Evolutionary conservation across 2,113 vertebrate genomes (phyloP).

Genomic region (Nymphicus hollandicus): DNA sequence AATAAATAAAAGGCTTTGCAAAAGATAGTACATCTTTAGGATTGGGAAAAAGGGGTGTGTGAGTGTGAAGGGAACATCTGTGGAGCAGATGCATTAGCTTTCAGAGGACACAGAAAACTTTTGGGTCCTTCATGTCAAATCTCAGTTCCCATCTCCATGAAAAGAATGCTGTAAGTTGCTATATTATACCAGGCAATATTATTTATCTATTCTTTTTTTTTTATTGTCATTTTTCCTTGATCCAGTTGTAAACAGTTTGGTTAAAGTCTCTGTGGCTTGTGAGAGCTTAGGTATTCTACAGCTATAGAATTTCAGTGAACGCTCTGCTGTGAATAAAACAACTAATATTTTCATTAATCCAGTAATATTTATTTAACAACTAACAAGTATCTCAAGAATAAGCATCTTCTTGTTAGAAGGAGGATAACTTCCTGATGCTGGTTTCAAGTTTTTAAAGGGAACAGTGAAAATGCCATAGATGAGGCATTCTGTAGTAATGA

Average conservation of each 20-base stretch:
- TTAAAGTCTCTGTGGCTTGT: background rate
- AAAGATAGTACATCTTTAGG: background rate
- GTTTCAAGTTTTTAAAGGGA: background rate
- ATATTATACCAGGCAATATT: background rate
- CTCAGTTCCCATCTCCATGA: background rate
- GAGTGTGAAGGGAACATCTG: background rate
- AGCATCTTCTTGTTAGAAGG: background rate
- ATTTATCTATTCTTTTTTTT: background rate
- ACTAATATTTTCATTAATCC: background rate
- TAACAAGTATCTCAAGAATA: background rate
- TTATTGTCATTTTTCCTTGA: background rate
- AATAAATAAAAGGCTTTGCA: background rate
- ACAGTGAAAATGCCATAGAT: background rate
- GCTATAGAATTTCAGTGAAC: background rate
- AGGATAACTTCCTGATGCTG: background rate
- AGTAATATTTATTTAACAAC: background rate
- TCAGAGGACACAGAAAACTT: background rate
- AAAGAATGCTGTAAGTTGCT: background rate
- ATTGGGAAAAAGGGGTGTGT: fast-evolving
- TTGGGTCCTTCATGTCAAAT: background rate
- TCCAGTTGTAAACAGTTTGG: background rate
- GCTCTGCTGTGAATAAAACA: background rate
- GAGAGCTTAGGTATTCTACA: background rate
- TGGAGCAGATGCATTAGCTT: background rate
- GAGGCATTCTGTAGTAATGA: background rate